Base-by-base conservation (phyloP, 2,888 invertebrate genomes). In the Sisyra nigra region DNA sequence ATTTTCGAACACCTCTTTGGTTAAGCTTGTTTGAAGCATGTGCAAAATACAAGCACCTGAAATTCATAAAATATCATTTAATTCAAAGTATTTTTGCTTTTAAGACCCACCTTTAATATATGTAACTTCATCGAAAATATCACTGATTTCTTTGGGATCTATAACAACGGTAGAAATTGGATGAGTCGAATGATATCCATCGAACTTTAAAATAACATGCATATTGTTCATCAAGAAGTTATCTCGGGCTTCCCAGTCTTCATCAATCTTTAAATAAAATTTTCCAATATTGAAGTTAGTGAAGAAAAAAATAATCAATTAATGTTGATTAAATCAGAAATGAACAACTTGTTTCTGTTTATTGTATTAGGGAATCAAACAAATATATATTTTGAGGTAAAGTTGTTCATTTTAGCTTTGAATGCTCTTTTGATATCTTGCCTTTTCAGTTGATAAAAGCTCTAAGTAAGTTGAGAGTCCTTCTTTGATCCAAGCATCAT, bases 401-500 rank as follows among this genome's bases (percentile, higher is more conserved):
- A n/a, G n/a, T n/a, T n/a, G n/a, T n/a, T n/a, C n/a, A n/a, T n/a
- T n/a, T n/a, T n/a, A n/a, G n/a, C n/a, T n/a, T n/a, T n/a, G 13
- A 35, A 29, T 14, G 13, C 24, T 5, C 3, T 24, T 24, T 24
- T 7, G 3, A 24, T 24, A 24, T 61, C 66, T 62, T 49, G 72
- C 73, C 45, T 64, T 61, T 47, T 68, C 61, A 8, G 71, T 67
- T 0, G 70, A 69, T 1, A 70, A 60, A 52, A 70, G 70, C 46
- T 72, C 68, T 52, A 72, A 64, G 50, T 72, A 73, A 0, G 70
- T 71, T 1, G 84, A 81, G 56, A 86, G 82, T 1, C 84, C 84
- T 59, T 80, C 80, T 51, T 76, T 78, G 10, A 81, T 62, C 80
- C 80, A 81, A 4, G 74, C 60, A 49, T 74, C 73, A n/a, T 70